These are phyloP conservation scores for Eubasilissa splendida DNA, from an alignment of 2,888 invertebrate genomes.

Conservation along the genomic window DNA sequence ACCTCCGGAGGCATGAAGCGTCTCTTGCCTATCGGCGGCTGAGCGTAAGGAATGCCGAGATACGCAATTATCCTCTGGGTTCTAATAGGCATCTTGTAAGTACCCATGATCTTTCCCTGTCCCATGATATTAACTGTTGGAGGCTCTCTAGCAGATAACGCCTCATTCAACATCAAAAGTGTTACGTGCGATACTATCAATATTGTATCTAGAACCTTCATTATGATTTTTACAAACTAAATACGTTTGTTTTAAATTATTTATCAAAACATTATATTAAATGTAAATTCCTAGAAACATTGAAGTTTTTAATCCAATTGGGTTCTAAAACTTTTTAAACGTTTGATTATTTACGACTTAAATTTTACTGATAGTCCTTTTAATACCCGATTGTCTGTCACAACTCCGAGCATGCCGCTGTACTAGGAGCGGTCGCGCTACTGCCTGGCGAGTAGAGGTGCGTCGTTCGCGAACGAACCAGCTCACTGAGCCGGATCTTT, in stretches of 20 bases:
- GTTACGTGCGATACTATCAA: slow-evolving; percentile 16
- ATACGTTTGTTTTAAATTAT: background rate
- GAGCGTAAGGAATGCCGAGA: slow-evolving; percentile 86
- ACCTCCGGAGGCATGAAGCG: slow-evolving; percentile 82
- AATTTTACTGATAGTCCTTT: too few relatives aligned
- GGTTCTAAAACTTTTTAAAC: background rate
- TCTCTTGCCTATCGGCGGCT: slow-evolving; percentile 76
- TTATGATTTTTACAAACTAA: background rate
- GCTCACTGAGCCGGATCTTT: too few relatives aligned
- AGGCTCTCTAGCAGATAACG: slow-evolving; percentile 73
- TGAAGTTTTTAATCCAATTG: background rate
- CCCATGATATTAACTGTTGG: slow-evolving; percentile 78
- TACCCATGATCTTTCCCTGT: slow-evolving; percentile 82
- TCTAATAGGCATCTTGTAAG: slow-evolving; percentile 80
- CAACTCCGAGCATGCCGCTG: slow-evolving; percentile 7
- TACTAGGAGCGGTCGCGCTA: slow-evolving; percentile 28
- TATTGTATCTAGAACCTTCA: background rate
- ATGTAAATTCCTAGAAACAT: background rate
- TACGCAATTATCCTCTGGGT: slow-evolving; percentile 83
- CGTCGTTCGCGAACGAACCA: too few relatives aligned
- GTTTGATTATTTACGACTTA: background rate
- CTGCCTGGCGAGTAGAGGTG: background rate
- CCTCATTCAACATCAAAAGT: slow-evolving; percentile 1
- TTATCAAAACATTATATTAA: background rate
- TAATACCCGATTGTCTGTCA: background rate